Evolutionary conservation across 2,113 vertebrate genomes (phyloP), one percentile per base, ranked within the genome.

Genomic region (Dipodomys spectabilis): DNA sequence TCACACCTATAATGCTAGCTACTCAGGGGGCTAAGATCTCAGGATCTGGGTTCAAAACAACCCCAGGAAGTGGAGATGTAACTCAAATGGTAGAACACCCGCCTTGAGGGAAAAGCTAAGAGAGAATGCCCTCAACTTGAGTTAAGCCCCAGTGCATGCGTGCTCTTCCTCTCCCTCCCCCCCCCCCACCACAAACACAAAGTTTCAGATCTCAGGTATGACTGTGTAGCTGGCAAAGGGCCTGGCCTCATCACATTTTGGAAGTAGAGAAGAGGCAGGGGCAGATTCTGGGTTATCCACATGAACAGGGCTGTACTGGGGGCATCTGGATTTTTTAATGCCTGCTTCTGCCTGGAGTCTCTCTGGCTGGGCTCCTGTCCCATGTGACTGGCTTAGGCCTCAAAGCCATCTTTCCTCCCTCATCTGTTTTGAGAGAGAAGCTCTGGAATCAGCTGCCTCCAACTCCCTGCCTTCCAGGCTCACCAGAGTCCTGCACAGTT

Each of bases 211-310:
- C 35, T 32, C 6, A 1, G 62, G 30, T 6, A 82, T 22, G n/a
- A 30, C 7, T 1, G 0, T 8, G 53, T 32, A 32, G 39, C 30
- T 35, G 73, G 30, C 28, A 30, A n/a, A 30, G 10, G 25, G 28
- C 9, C n/a, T 1, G 7, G 53, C 27, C 23, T 2, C 15, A 3
- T 45, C 0, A n/a, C 9, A 4, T 4, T 20, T 35, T 15, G 49
- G 28, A 73, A 25, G 22, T 1, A 15, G 39, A 25, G 27, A 35
- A 15, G 64, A 62, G 68, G 53, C 23, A 19, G 16, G 23, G 44
- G 32, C 45, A 23, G n/a, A 32, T 20, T 49, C 32, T 25, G 32
- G 20, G 12, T 23, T 35, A 67, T 44, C 1, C 77, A 82, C 27
- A 62, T n/a, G 22, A 35, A 28, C 0, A 11, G 15, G 30, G 45